Base-by-base conservation (phyloP, 2,888 invertebrate species). In the Cyaniris semiargus region DNA sequence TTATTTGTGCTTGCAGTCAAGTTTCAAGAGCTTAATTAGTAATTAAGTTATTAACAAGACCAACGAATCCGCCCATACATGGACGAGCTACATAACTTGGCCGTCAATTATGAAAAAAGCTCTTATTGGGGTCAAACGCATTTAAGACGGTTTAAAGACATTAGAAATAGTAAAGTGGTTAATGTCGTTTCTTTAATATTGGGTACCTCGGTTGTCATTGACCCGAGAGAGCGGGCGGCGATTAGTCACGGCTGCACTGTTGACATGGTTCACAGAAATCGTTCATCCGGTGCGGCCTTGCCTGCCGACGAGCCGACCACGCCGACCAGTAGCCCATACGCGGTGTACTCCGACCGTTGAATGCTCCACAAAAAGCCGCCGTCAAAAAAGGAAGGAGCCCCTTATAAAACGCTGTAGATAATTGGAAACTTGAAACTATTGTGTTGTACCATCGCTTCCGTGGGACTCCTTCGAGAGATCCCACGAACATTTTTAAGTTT, bases 251-350 rank as follows among this genome's bases (percentile, higher is more conserved):
- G 86, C 86, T 89, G 88, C 87, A 86, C 83, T 84, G 87, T 85
- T 89, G 90, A 89, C 92, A 90, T 85, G 88, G 89, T 89, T 90
- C 88, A 86, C 89, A 87, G 88, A 89, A 87, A 89, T 88, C 89
- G 88, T 86, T 90, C 89, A 89, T 90, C 90, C 89, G 88, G 85
- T 83, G 86, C 86, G 89, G 87, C 91, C 91, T 91, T 90, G 90
- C 85, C 85, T 83, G 81, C 85, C 85, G 83, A 81, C 81, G 82
- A 81, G 71, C 44, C 44, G 44, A 1, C 53, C 18, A 18, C 76
- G 71, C 8, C 76, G 70, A 71, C 78, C 78, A 48, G 75, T 23
- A 53, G 44, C 48, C 53, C 34, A 18, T 56, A 48, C 72, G 44
- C 48, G 48, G 75, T 44, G 31, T 72, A 48, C 76, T 56, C 71